Conservation (phyloP, 2,113 vertebrate genomes). For the Pachyramphus minor region DNA sequence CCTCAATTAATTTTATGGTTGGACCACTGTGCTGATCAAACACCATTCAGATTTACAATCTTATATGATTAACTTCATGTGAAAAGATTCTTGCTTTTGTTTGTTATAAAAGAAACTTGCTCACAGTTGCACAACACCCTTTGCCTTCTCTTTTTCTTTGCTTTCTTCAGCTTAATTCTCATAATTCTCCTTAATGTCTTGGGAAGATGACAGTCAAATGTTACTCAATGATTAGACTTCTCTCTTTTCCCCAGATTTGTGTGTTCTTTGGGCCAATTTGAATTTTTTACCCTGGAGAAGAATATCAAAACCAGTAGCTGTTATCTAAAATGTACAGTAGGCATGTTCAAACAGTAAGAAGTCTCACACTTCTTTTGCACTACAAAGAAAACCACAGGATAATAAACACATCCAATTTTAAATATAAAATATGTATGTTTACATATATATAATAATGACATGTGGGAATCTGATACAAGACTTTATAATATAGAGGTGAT, state of each 20-base stretch:
- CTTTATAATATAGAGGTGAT: not conserved
- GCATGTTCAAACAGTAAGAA: slow-evolving; percentile 26
- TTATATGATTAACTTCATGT: not conserved
- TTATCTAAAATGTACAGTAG: not conserved
- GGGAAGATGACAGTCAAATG: slow-evolving; percentile 3
- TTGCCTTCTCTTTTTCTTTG: not conserved
- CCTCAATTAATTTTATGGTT: not conserved
- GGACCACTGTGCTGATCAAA: not conserved
- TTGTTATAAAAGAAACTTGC: not conserved
- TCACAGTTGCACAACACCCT: not conserved
- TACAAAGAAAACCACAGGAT: slow-evolving; percentile 57
- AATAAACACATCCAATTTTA: slow-evolving; percentile 29
- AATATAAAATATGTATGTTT: slow-evolving; percentile 42
- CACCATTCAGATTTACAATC: not conserved
- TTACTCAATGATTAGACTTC: not conserved
- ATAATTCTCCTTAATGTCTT: not conserved
- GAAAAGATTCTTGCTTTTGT: not conserved
- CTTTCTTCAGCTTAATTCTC: not conserved
- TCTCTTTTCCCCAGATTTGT: not conserved
- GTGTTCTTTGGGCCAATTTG: not conserved
- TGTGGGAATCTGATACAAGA: slow-evolving; percentile 23
- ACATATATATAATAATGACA: slow-evolving; percentile 21
- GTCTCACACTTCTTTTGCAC: slow-evolving; percentile 51
- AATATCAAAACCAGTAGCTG: not conserved
- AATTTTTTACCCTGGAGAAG: slow-evolving; percentile 12